These are phyloP conservation scores for Pseudanteris insignis DNA, from an alignment of 2,888 invertebrate genomes.

Conservation along the genomic window DNA sequence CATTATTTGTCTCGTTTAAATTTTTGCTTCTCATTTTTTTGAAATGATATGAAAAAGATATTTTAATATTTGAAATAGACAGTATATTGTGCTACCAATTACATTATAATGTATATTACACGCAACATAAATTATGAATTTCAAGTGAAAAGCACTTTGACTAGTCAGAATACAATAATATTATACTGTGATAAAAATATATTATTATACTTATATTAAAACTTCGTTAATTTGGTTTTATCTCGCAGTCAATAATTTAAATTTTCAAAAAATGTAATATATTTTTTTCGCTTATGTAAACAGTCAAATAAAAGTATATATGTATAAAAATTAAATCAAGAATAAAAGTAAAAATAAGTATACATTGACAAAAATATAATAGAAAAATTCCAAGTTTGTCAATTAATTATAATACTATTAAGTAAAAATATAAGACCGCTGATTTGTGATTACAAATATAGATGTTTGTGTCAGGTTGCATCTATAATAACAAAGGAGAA, in stretches of 20 bases:
- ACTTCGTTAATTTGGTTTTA: slow-evolving; percentile 1
- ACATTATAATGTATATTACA: slow-evolving; percentile 3
- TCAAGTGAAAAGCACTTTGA: slow-evolving; percentile 20
- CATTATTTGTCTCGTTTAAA: too few species aligned
- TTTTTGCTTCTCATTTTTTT: too few species aligned
- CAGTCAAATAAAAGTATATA: slow-evolving; percentile 8
- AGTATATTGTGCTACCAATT: slow-evolving; percentile 15
- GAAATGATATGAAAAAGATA: too few species aligned
- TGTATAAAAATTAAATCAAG: slow-evolving; percentile 1
- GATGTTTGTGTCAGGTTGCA: slow-evolving; percentile 21
- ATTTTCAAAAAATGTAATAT: neutral
- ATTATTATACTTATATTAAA: slow-evolving; percentile 1
- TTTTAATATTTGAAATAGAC: too few species aligned
- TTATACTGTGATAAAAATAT: slow-evolving; percentile 25
- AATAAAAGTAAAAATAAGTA: slow-evolving; percentile 6
- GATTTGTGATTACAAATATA: slow-evolving; percentile 15
- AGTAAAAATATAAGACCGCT: neutral
- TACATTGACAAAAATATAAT: neutral
- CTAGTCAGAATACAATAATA: slow-evolving; percentile 20
- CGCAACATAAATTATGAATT: too few species aligned
- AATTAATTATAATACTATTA: slow-evolving; percentile 24
- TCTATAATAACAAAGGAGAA: slow-evolving; percentile 58
- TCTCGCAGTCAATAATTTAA: neutral
- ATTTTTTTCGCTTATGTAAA: slow-evolving; percentile 2
- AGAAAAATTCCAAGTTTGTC: slow-evolving; percentile 2